A percentile compares a stretch with the other conserved stretches of the same genome.
These are phyloP conservation scores for Siniperca undulata DNA, from an alignment of 2,797 vertebrate species.

Conservation along the genomic window DNA sequence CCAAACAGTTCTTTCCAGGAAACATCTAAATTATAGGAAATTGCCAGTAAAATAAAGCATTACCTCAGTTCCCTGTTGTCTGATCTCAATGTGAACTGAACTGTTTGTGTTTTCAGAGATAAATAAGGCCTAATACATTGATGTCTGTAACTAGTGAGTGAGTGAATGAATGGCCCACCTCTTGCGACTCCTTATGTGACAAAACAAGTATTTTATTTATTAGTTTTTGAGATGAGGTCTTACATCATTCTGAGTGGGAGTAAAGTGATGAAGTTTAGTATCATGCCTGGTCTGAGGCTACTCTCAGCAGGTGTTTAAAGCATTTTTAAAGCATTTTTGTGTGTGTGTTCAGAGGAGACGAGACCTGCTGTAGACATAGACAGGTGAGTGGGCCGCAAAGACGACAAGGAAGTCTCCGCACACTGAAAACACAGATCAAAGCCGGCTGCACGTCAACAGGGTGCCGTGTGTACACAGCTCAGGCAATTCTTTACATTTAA, in stretches of 20 bases:
- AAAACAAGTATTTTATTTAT: neutral
- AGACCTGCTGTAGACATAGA: constrained; percentile 66
- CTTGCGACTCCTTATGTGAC: too few species aligned
- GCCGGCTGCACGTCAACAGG: constrained; percentile 64
- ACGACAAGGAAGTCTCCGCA: constrained; percentile 72
- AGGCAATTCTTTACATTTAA: constrained; percentile 46
- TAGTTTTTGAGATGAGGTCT: neutral
- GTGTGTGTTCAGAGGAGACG: constrained; percentile 46
- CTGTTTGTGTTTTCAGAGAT: neutral
- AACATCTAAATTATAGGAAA: neutral
- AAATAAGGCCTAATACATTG: neutral
- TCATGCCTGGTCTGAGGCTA: constrained; percentile 3
- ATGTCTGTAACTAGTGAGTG: neutral
- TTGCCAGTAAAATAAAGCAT: neutral
- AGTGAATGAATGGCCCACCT: neutral
- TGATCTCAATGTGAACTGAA: too few species aligned
- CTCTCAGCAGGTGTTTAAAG: constrained; percentile 40
- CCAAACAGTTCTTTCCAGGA: neutral
- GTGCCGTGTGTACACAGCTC: constrained; percentile 63
- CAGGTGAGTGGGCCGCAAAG: constrained; percentile 74
- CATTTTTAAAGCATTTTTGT: constrained; percentile 42
- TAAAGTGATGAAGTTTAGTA: constrained; percentile 19
- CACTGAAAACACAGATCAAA: constrained; percentile 80
- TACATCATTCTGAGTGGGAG: constrained; percentile 18
- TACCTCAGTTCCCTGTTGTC: neutral